Conservation (phyloP, 2,888 invertebrate species). For the Glaucopsyche alexis region DNA sequence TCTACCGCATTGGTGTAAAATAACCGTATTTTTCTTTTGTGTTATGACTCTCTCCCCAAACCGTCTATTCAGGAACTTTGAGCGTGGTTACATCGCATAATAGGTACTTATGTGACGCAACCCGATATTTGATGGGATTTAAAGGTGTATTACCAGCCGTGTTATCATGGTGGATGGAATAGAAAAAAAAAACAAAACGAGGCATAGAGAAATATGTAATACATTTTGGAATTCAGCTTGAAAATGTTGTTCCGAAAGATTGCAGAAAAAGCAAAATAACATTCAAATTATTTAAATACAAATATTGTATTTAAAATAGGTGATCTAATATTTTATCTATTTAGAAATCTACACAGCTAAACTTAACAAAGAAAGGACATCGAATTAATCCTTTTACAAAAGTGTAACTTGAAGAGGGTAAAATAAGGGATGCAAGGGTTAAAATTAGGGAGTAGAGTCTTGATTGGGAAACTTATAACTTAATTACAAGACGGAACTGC, state of each 20-base stretch:
- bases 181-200: slow-evolving; percentile 21
- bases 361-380: slow-evolving; percentile 7
- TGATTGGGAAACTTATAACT: slow-evolving; percentile 17
- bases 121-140: slow-evolving; percentile 41
- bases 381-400: slow-evolving; percentile 15
- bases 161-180: slow-evolving; percentile 31
- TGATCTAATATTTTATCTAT: background rate
- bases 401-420: slow-evolving; percentile 11
- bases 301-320: too few relatives aligned
- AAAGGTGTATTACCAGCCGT: slow-evolving; percentile 36
- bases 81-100: slow-evolving; percentile 54
- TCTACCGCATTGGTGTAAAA: slow-evolving; percentile 79
- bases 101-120: slow-evolving; percentile 42
- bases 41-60: slow-evolving; percentile 67
- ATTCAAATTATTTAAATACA: too few relatives aligned
- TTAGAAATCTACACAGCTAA: too few relatives aligned
- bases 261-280: background rate
- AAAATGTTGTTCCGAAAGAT: background rate
- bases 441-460: background rate
- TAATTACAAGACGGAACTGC: slow-evolving; percentile 12
- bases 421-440: slow-evolving; percentile 1
- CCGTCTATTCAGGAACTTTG: slow-evolving; percentile 56
- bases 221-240: background rate
- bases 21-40: slow-evolving; percentile 77
- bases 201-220: background rate